phyloP scores from a whole-genome alignment of 2,113 vertebrate species.

The Paedocypris sp. region DNA sequence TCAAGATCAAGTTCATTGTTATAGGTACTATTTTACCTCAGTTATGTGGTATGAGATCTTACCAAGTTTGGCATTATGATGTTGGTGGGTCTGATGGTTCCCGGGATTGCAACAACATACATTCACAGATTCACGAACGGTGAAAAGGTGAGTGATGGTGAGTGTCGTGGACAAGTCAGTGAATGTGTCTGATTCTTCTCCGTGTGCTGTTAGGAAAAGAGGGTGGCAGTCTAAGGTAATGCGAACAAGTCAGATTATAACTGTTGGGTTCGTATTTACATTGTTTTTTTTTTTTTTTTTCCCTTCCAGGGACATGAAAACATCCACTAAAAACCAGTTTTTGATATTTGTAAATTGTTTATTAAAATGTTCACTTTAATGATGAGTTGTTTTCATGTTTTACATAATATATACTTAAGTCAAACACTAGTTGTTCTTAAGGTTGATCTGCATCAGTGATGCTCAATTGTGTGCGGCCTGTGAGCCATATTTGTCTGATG shows the following conservation, averaged over 20 bases:
- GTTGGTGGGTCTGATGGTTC: slow-evolving; percentile 65
- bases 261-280: background rate
- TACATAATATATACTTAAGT: too few species aligned
- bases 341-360: slow-evolving; percentile 5
- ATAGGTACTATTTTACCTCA: background rate
- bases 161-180: background rate
- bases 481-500: too few species aligned
- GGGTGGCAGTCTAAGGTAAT: slow-evolving; percentile 70
- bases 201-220: slow-evolving; percentile 66
- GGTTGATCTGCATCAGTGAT: too few species aligned
- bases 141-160: slow-evolving; percentile 67
- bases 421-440: too few species aligned
- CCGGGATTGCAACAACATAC: slow-evolving; percentile 60
- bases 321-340: slow-evolving; percentile 59
- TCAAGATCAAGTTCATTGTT: too few species aligned
- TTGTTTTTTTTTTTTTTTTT: slow-evolving; percentile 51
- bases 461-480: too few species aligned
- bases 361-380: slow-evolving; percentile 23
- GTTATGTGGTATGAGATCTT: slow-evolving; percentile 91
- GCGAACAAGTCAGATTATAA: too few species aligned
- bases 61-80: slow-evolving; percentile 67
- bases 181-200: background rate
- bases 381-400: background rate
- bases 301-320: slow-evolving; percentile 83
- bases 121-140: slow-evolving; percentile 65